phyloP scores from a whole-genome alignment of 2,113 vertebrate species.

The Chunga burmeisteri region DNA sequence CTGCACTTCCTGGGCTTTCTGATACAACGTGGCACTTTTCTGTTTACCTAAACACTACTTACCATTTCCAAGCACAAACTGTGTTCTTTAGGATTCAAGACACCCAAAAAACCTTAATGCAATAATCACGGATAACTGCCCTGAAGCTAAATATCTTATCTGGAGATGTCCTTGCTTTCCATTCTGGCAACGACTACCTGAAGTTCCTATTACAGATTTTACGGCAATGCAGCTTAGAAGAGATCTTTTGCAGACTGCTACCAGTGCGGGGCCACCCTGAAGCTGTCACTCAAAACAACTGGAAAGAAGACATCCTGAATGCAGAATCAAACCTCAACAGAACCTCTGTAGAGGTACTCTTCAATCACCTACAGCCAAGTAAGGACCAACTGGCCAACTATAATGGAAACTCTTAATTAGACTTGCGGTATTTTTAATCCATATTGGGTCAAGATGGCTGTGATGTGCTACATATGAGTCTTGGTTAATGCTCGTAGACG shows the following conservation, averaged over 20 bases:
- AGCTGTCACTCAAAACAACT: neutral
- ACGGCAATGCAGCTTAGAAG: neutral
- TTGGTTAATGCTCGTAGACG: neutral
- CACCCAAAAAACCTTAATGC: neutral
- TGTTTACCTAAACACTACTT: neutral
- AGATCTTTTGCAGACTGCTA: neutral
- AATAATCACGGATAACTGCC: neutral
- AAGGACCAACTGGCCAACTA: neutral
- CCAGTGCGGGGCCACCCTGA: neutral
- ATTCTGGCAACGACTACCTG: neutral
- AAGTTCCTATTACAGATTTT: neutral
- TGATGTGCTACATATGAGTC: rapidly evolving
- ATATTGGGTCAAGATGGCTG: neutral
- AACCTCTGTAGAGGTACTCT: neutral
- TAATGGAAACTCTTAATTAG: neutral
- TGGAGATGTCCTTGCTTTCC: neutral
- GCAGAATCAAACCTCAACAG: neutral
- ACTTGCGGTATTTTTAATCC: neutral
- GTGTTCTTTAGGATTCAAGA: neutral
- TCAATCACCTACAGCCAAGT: rapidly evolving
- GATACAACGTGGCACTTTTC: neutral
- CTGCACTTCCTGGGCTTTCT: neutral
- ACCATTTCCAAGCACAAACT: rapidly evolving
- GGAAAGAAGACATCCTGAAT: neutral
- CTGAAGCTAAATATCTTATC: neutral